A percentile compares a stretch with the other conserved stretches of the same genome.
Conservation (phyloP, 2,888 invertebrate genomes). For the Lithophane socia region DNA sequence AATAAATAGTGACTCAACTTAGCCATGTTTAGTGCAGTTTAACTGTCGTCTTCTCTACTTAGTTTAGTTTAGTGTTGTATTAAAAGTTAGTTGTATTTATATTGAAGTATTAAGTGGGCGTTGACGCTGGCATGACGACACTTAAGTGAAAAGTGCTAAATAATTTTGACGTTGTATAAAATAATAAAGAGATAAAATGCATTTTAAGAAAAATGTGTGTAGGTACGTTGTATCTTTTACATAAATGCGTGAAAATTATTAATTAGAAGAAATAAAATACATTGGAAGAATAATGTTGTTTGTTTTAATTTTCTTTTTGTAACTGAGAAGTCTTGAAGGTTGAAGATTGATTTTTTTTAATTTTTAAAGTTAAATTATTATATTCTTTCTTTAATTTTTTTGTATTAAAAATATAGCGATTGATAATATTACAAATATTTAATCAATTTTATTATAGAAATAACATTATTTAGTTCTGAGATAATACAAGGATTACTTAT, state of each 20-base stretch:
- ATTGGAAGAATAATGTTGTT: neutral
- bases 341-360: neutral
- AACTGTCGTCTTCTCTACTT: constrained; percentile 7
- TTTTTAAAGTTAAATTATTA: too few species aligned
- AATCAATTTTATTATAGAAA: too few species aligned
- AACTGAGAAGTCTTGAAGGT: neutral
- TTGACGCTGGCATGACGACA: constrained; percentile 12
- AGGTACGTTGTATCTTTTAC: neutral
- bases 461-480: too few species aligned
- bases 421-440: too few species aligned
- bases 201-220: neutral
- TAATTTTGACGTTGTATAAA: neutral
- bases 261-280: neutral
- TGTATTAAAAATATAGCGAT: too few species aligned
- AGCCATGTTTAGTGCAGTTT: constrained; percentile 34
- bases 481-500: too few species aligned
- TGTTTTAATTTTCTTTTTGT: neutral
- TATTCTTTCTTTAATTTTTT: too few species aligned
- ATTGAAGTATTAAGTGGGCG: constrained; percentile 12
- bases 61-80: constrained; percentile 44
- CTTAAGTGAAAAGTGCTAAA: neutral
- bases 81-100: constrained; percentile 37
- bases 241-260: neutral
- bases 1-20: constrained; percentile 22
- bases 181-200: neutral